Conservation (phyloP, 1,140 invertebrate genomes). For the Bemisia tabaci region DNA sequence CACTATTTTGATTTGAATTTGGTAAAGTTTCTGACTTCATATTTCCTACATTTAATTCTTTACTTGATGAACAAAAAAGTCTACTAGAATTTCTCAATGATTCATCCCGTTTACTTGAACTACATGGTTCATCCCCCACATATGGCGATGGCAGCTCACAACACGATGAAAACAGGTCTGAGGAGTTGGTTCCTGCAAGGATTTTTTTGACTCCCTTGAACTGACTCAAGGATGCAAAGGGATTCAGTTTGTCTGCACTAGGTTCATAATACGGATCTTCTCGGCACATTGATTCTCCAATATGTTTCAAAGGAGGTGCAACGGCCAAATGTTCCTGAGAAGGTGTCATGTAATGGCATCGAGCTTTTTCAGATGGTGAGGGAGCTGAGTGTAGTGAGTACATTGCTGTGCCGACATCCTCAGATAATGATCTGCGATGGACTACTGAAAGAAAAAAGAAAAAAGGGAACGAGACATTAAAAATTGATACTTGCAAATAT, state of each 20-base stretch:
- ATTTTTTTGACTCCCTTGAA: constrained; percentile 62
- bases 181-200: constrained; percentile 35
- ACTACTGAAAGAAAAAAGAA: constrained; percentile 31
- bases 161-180: constrained; percentile 55
- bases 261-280: constrained; percentile 60
- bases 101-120: constrained; percentile 3
- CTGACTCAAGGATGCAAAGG: constrained; percentile 50
- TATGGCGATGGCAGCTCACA: constrained; percentile 50
- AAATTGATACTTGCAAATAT: no score
- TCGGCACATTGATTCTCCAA: constrained; percentile 62
- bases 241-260: constrained; percentile 41
- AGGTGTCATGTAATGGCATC: constrained; percentile 42
- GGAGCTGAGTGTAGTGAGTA: constrained; percentile 33
- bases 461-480: no score
- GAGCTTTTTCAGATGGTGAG: constrained; percentile 51
- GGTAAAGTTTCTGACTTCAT: neutral
- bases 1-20: constrained; percentile 6
- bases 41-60: neutral
- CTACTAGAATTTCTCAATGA: constrained; percentile 5
- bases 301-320: constrained; percentile 36
- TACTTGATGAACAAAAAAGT: neutral
- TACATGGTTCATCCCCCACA: constrained; percentile 2
- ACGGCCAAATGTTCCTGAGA: constrained; percentile 26
- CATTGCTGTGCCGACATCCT: constrained; percentile 42
- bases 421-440: constrained; percentile 53